Percentiles rank a stretch among this genome's conserved stretches.
phyloP scores from a whole-genome alignment of 2,797 vertebrate species.

The Euthynnus affinis region DNA sequence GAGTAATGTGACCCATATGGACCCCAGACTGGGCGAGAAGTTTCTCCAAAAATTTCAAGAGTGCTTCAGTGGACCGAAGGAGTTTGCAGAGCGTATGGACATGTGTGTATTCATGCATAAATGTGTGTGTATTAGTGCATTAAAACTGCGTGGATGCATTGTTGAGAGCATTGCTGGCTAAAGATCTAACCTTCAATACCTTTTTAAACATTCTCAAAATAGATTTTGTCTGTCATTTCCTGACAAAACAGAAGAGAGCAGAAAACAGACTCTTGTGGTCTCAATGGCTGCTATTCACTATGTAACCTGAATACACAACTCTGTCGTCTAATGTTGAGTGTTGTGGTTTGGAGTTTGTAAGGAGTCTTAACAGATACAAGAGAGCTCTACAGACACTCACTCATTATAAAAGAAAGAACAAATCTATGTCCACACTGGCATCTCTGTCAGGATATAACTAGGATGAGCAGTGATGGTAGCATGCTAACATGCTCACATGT shows the following conservation, averaged over 20 bases:
- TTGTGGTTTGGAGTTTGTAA: not conserved
- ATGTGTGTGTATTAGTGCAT: not conserved
- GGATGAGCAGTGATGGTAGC: no score
- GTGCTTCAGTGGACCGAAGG: constrained; percentile 58
- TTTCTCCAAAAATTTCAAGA: constrained; percentile 64
- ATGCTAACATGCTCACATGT: no score
- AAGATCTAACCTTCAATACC: not conserved
- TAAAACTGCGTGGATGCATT: not conserved
- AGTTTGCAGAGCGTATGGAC: constrained; percentile 63
- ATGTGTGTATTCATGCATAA: constrained; percentile 66
- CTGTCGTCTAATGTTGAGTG: no score
- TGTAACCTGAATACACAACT: no score
- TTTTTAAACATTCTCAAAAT: not conserved
- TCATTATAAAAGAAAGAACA: not conserved
- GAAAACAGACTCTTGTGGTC: not conserved
- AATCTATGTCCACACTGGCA: no score
- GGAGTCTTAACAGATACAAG: not conserved
- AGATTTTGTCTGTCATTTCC: not conserved
- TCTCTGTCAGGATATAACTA: no score
- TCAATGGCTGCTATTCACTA: no score
- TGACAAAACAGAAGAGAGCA: not conserved
- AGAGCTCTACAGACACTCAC: not conserved
- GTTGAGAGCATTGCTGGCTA: not conserved
- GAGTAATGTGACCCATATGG: constrained; percentile 33
- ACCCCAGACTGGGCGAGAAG: constrained; percentile 53